A percentile compares a stretch with the other conserved stretches of the same genome.
phyloP scores from a whole-genome alignment of 1,140 invertebrate species.

The Drosophila kepulauana region DNA sequence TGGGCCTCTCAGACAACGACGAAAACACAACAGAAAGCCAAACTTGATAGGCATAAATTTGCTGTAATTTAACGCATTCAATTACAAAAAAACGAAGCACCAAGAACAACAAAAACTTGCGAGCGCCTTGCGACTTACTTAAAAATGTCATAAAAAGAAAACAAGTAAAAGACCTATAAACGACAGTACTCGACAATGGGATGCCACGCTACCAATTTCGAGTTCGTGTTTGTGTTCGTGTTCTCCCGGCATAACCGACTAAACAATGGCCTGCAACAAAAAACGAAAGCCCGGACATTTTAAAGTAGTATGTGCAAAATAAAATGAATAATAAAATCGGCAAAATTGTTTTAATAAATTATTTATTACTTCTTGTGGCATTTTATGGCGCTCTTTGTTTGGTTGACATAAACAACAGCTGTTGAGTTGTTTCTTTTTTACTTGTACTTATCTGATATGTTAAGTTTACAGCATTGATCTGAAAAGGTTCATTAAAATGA shows the following conservation, averaged over 20 bases:
- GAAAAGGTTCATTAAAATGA: too few relatives aligned
- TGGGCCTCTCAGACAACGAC: conserved; percentile 50
- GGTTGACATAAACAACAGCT: background rate
- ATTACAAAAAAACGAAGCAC: conserved; percentile 68
- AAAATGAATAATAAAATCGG: background rate
- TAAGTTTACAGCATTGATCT: too few relatives aligned
- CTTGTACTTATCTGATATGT: too few relatives aligned
- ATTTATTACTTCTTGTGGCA: conserved; percentile 1
- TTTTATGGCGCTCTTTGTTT: background rate
- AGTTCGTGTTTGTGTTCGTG: too few relatives aligned
- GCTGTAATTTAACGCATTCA: conserved; percentile 81
- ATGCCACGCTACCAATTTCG: conserved; percentile 6
- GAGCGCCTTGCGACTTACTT: conserved; percentile 76
- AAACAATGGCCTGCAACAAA: background rate
- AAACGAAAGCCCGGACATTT: background rate
- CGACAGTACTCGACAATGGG: conserved; percentile 46
- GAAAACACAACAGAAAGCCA: conserved; percentile 51
- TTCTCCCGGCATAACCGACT: conserved; percentile 1
- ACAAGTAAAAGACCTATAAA: conserved; percentile 57
- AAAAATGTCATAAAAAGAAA: conserved; percentile 78
- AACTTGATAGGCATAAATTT: conserved; percentile 83
- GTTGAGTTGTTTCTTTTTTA: background rate
- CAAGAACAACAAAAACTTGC: conserved; percentile 43
- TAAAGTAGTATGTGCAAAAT: conserved; percentile 3
- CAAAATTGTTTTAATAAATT: conserved; percentile 1